Conservation (phyloP, 2,797 vertebrate genomes). For the Bradypodion pumilum region DNA sequence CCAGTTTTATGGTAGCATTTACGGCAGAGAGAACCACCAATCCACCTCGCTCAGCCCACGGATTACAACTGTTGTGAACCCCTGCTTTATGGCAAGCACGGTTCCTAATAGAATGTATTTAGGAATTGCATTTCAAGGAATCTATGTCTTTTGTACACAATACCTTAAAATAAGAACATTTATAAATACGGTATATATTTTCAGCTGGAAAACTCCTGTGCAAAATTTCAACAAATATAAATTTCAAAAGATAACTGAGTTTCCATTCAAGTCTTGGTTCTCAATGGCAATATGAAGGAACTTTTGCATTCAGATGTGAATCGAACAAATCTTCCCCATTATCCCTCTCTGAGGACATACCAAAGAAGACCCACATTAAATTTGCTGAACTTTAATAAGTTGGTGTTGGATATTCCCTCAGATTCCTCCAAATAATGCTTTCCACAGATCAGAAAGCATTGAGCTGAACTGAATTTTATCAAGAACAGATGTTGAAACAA, state of each 20-base stretch:
- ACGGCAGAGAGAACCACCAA: no score
- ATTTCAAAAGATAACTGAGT: neutral
- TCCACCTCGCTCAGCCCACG: no score
- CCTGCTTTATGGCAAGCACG: no score
- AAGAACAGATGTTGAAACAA: slow-evolving; percentile 14
- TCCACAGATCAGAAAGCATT: slow-evolving; percentile 23
- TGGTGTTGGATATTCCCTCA: slow-evolving; percentile 20
- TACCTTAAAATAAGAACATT: neutral
- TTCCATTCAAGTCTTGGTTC: neutral
- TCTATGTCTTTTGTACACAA: neutral
- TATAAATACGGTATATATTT: neutral
- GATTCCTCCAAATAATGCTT: slow-evolving; percentile 6
- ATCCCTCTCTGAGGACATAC: neutral
- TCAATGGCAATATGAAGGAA: neutral
- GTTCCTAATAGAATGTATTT: neutral
- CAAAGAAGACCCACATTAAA: neutral
- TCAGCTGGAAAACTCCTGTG: neutral
- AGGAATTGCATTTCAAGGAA: neutral
- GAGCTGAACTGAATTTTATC: slow-evolving; percentile 30
- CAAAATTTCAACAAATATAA: neutral
- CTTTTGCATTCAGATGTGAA: neutral
- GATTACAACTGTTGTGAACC: no score
- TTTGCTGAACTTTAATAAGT: neutral
- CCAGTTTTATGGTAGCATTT: no score
- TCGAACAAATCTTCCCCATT: neutral